Evolutionary conservation across 1,140 invertebrate species (phyloP).

Genomic region (Ptiloglossa arizonensis): DNA sequence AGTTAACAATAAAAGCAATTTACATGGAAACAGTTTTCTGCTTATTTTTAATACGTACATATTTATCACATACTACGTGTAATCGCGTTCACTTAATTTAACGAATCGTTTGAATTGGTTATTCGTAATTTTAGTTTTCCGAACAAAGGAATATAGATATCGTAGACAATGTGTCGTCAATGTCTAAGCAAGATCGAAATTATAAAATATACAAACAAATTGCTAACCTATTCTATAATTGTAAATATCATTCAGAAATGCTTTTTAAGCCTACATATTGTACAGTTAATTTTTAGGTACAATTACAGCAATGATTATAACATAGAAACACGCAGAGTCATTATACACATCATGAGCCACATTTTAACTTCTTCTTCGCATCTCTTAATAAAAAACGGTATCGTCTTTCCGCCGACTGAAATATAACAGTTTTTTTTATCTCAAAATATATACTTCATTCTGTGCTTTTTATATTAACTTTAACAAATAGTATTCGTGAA

Average conservation of each 20-base stretch:
- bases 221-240: constrained; percentile 25
- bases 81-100: constrained; percentile 20
- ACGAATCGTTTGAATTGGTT: constrained; percentile 32
- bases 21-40: constrained; percentile 73
- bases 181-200: constrained; percentile 31
- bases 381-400: constrained; percentile 55
- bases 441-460: constrained; percentile 70
- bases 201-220: constrained; percentile 45
- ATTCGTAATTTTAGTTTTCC: neutral
- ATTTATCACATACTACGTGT: constrained; percentile 38
- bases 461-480: constrained; percentile 34
- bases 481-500: constrained; percentile 31
- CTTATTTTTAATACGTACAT: constrained; percentile 64
- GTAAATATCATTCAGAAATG: constrained; percentile 48
- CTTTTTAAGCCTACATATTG: constrained; percentile 47
- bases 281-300: constrained; percentile 63
- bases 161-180: neutral
- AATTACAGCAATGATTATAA: constrained; percentile 47
- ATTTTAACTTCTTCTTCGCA: constrained; percentile 21
- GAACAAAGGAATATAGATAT: constrained; percentile 7
- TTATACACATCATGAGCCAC: constrained; percentile 14
- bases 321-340: constrained; percentile 32
- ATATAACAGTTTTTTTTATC: constrained; percentile 63
- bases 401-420: constrained; percentile 33
- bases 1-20: constrained; percentile 82